Evolutionary conservation across 1,140 invertebrate genomes (phyloP).

Genomic region (Chlorops oryzae): DNA sequence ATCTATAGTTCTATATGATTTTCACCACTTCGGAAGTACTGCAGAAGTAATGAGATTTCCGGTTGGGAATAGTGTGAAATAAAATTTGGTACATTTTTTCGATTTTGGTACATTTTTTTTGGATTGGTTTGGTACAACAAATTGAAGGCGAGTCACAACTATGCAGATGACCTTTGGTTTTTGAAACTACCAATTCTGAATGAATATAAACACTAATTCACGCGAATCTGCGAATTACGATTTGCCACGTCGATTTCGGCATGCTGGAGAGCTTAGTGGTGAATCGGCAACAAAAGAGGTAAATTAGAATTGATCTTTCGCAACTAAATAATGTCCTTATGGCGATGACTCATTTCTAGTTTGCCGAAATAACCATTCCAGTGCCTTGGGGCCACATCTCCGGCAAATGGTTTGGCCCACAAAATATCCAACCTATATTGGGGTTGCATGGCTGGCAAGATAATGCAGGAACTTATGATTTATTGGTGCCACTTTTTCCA

Average conservation of each 20-base stretch:
- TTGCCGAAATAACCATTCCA: constrained; percentile 66
- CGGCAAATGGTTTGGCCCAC: constrained; percentile 65
- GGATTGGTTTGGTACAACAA: too few relatives aligned
- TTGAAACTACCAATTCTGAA: too few relatives aligned
- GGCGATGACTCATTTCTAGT: constrained; percentile 18
- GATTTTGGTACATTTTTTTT: too few relatives aligned
- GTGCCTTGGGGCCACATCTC: constrained; percentile 73
- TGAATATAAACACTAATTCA: too few relatives aligned
- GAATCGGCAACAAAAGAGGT: constrained; percentile 32
- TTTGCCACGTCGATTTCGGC: constrained; percentile 19
- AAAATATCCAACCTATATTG: constrained; percentile 58
- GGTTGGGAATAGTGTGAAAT: too few relatives aligned
- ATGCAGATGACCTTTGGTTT: too few relatives aligned
- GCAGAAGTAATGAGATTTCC: too few relatives aligned
- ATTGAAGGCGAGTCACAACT: too few relatives aligned
- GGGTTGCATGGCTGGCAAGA: constrained; percentile 72
- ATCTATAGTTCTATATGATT: too few relatives aligned
- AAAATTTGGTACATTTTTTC: too few relatives aligned
- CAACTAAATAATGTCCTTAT: not conserved
- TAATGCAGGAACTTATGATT: constrained; percentile 68
- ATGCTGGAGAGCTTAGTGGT: constrained; percentile 40
- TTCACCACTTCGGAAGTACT: too few relatives aligned
- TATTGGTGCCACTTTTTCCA: constrained; percentile 57
- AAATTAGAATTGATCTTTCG: constrained; percentile 16
- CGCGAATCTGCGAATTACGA: too few relatives aligned